Base-by-base conservation (phyloP, 2,797 vertebrate species). In the Anableps anableps region DNA sequence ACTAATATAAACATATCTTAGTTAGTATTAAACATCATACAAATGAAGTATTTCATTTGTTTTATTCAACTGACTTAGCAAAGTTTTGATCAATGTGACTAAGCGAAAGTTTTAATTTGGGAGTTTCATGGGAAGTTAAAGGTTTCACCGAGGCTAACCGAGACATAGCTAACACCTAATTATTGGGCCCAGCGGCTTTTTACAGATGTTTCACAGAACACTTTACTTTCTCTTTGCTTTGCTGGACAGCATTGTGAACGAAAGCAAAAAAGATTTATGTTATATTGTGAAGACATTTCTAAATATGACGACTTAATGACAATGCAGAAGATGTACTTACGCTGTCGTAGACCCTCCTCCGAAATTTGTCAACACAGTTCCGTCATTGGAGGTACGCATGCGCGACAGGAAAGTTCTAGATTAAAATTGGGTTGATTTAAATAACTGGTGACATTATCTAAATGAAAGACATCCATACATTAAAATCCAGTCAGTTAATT, bases 271-370 rank as follows among this genome's bases (percentile, higher is more conserved):
- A 2, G 43, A 34, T 3, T 19, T 16, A 0, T 19, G 7, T 2
- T 53, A 9, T 13, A 55, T 13, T 6, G 9, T 0, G 4, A 6
- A 19, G 31, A 71, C 9, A 34, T 5, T 4, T 26, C 1, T 38
- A 3, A 47, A 72, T 41, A 3, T 34, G 64, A 1, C 3, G 3
- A 74, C 75, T 23, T 75, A 29, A 16, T 14, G 29, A 9, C 53
- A 70, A 60, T 60, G 83, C 90, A 93, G 90, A 95, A 92, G 92
- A 72, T 91, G 79, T 84, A 93, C 94, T 93, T 89, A 94, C 93
- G 77, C 86, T 86, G 88, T 89, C 81, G 86, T 87, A 86, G 83
- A 89, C 91, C 90, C 91, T 92, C 92, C 92, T 92, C 89, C 92
- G 86, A 74, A 86, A 89, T 94, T 92, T 94, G 91, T 95, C 93